phyloP scores from a whole-genome alignment of 2,797 vertebrate species.

The Mallotus villosus region DNA sequence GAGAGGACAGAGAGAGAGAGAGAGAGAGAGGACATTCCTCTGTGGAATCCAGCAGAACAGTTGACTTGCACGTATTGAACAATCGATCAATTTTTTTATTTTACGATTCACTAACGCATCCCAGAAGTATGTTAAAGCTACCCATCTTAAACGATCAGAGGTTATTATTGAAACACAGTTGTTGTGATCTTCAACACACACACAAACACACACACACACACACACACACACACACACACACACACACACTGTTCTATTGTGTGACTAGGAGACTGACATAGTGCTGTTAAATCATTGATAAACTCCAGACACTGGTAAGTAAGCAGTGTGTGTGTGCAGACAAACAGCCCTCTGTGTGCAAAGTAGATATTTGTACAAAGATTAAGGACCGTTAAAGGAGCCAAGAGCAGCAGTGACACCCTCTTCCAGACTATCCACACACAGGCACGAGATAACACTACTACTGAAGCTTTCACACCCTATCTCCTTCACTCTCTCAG shows the following conservation, averaged over 20 bases:
- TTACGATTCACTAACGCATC: too few species aligned
- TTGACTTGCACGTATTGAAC: too few species aligned
- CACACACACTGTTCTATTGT: slow-evolving; percentile 45
- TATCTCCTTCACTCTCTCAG: not conserved
- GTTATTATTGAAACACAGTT: not conserved
- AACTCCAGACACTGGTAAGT: slow-evolving; percentile 72
- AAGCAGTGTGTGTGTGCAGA: slow-evolving; percentile 68
- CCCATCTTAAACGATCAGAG: not conserved
- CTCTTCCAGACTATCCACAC: slow-evolving; percentile 72
- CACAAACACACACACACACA: slow-evolving; percentile 45
- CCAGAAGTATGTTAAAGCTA: not conserved
- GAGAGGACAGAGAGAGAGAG: too few species aligned
- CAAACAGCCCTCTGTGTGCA: slow-evolving; percentile 79
- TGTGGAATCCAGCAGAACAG: not conserved
- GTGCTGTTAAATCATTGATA: slow-evolving; percentile 72
- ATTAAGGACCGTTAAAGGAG: slow-evolving; percentile 82
- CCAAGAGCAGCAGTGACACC: slow-evolving; percentile 79
- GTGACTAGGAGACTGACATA: slow-evolving; percentile 46
- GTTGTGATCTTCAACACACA: slow-evolving; percentile 5
- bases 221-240: slow-evolving; percentile 43
- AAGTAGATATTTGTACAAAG: slow-evolving; percentile 90
- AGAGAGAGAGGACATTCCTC: slow-evolving; percentile 17
- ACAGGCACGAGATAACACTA: slow-evolving; percentile 33
- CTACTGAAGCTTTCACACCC: not conserved
- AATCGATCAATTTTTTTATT: too few species aligned